Conservation (phyloP, 2,113 vertebrate species). For the Candoia aspera region DNA sequence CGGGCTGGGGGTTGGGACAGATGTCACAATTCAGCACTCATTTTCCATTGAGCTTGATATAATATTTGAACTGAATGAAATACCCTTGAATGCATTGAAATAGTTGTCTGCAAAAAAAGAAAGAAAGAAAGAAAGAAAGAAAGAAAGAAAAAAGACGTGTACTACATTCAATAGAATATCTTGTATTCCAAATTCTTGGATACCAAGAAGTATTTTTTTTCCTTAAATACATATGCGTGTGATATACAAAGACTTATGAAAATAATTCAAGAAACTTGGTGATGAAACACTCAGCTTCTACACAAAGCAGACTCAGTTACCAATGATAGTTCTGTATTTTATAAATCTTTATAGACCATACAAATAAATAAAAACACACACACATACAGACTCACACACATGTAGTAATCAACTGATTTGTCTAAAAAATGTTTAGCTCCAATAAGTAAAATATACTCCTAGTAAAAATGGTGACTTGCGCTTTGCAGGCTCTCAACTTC, state of each 20-base stretch:
- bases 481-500: slow-evolving; percentile 50
- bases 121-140: too few relatives aligned
- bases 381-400: background rate
- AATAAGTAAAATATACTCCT: slow-evolving; percentile 62
- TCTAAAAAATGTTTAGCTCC: slow-evolving; percentile 37
- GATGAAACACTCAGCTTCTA: too few relatives aligned
- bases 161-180: background rate
- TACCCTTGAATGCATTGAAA: background rate
- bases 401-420: slow-evolving; percentile 33
- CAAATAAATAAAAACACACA: background rate
- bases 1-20: background rate
- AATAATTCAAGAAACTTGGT: too few relatives aligned
- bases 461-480: slow-evolving; percentile 34
- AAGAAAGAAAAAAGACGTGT: background rate
- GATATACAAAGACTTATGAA: too few relatives aligned
- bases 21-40: background rate
- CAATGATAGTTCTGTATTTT: too few relatives aligned
- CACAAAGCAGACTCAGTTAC: too few relatives aligned
- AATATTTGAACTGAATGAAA: background rate
- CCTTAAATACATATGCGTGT: too few relatives aligned
- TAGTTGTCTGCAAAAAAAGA: background rate
- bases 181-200: too few relatives aligned
- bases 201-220: too few relatives aligned
- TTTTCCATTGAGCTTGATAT: background rate
- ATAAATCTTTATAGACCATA: too few relatives aligned